Conservation (phyloP, 2,113 vertebrate species). For the Gulo gulo region DNA sequence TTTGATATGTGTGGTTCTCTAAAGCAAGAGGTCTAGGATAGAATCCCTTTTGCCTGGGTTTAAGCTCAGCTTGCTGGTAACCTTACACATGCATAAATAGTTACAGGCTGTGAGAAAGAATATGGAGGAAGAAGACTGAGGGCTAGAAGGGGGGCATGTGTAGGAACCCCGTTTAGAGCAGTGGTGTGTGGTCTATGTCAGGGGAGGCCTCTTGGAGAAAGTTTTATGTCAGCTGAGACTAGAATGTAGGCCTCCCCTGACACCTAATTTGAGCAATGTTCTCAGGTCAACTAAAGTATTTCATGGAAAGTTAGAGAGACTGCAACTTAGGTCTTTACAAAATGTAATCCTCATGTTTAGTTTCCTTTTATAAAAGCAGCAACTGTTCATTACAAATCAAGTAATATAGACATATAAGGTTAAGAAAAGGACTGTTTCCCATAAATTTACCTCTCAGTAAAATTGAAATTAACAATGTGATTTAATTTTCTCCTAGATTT, state of each 20-base stretch:
- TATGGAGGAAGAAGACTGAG: background rate
- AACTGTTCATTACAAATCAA: background rate
- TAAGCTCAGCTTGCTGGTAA: background rate
- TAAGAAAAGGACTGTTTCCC: background rate
- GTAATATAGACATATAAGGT: background rate
- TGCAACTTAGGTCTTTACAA: background rate
- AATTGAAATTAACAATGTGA: background rate
- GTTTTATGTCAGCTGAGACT: background rate
- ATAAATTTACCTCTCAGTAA: background rate
- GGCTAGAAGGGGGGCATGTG: background rate
- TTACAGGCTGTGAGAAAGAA: background rate
- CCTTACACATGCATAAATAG: background rate
- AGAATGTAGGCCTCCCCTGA: background rate
- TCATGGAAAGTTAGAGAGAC: background rate
- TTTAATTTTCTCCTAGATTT: background rate
- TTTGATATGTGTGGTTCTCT: background rate
- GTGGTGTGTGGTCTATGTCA: fast-evolving
- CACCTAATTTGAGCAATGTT: background rate
- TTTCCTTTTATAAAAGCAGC: background rate
- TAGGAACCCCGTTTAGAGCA: background rate
- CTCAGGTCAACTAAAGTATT: background rate
- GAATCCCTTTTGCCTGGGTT: background rate
- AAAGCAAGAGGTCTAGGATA: background rate
- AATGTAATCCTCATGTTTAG: background rate
- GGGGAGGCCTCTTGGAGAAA: background rate